Evolutionary conservation across 2,888 invertebrate genomes (phyloP), one percentile per base, ranked within the genome.

Genomic region (Andrena dorsata): DNA sequence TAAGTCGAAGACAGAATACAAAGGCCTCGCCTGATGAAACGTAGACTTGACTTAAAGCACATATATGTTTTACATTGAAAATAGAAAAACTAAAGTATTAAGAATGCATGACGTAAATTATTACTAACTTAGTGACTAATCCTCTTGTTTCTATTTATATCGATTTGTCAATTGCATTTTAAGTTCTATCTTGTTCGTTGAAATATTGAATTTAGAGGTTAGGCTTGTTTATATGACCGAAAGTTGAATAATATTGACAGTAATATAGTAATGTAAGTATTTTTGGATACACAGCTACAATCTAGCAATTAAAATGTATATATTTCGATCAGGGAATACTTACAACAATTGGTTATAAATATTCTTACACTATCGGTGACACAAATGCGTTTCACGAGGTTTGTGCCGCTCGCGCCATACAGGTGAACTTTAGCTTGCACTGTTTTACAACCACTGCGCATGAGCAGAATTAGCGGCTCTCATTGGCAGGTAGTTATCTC

Each of bases 361-460:
- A 73, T 76, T 80, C 74, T 2, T 66, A 84, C 28, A 41, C 68
- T 66, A 61, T 76, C 49, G 16, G 26, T 76, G 68, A 71, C 63
- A 74, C 35, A 53, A 58, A 49, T 56, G 41, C 49, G 69, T 66
- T 58, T 84, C 80, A 83, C 76, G 70, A 83, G 83, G 76, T 76
- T 83, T 65, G 80, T 80, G 71, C 63, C 56, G 58, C 75, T 83
- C 83, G 73, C 84, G 84, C 84, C 83, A 83, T 72, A 49, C 75
- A 56, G 13, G 41, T 61, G 49, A 73, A 77, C 41, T 74, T 76
- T 26, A 60, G 28, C 41, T 41, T 77, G 10, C n/a, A 26, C 7
- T 68, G 13, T 61, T 47, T 23, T 16, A 63, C 0, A 64, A 61
- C 26, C 13, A 0, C 6, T 58, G 13, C 70, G 47, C 71, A 32